These are phyloP conservation scores for Eupristina koningsbergeri DNA, from an alignment of 1,140 invertebrate species.

Conservation along the genomic window DNA sequence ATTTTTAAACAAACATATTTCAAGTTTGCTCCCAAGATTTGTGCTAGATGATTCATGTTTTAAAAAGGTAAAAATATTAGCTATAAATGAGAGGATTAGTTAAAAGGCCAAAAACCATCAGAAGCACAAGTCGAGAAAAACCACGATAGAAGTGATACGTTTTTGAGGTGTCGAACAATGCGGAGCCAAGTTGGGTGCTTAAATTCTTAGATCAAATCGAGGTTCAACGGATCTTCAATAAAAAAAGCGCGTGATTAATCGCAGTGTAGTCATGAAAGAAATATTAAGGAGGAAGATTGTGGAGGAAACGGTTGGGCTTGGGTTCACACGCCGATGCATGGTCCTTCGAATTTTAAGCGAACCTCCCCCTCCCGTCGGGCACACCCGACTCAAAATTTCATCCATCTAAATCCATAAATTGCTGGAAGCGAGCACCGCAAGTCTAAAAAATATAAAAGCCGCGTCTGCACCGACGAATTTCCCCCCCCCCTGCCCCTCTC, in stretches of 20 bases:
- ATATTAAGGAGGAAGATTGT: slow-evolving; percentile 36
- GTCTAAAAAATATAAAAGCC: slow-evolving; percentile 35
- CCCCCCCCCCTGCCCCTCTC: background rate
- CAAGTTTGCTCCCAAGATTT: too few relatives aligned
- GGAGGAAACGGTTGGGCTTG: background rate
- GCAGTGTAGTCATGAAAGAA: background rate
- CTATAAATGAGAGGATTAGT: background rate
- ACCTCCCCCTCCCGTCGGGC: background rate
- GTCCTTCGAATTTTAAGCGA: background rate
- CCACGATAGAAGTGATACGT: background rate
- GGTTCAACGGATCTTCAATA: background rate
- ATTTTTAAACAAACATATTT: too few relatives aligned
- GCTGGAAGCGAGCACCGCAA: background rate
- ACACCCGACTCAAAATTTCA: background rate
- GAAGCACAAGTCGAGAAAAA: too few relatives aligned
- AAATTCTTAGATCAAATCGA: background rate
- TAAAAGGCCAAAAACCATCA: background rate
- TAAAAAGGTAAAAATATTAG: too few relatives aligned
- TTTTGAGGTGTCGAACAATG: slow-evolving; percentile 4
- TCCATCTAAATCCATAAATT: slow-evolving; percentile 24
- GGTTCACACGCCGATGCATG: slow-evolving; percentile 27
- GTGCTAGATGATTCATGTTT: too few relatives aligned
- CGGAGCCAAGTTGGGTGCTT: background rate
- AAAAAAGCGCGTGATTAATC: slow-evolving; percentile 27
- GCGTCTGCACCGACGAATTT: slow-evolving; percentile 38